Evolutionary conservation across 1,140 invertebrate genomes (phyloP).

Genomic region (Drosophila malerkotliana): DNA sequence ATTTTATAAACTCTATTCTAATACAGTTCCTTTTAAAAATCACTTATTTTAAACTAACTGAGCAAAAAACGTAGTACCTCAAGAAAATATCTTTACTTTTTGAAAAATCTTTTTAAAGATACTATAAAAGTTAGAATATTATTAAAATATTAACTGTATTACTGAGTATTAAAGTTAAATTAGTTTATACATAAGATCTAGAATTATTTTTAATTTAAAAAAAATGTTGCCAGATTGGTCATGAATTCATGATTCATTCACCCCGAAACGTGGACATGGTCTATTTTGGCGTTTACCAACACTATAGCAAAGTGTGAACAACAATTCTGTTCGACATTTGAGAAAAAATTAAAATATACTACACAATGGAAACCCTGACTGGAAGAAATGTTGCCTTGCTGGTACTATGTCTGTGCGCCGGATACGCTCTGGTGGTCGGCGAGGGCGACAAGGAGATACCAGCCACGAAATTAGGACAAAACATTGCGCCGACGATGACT

Average conservation of each 20-base stretch:
- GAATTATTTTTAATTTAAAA: too few species aligned
- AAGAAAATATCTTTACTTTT: too few species aligned
- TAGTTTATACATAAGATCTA: too few species aligned
- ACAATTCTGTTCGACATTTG: constrained; percentile 29
- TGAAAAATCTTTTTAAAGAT: too few species aligned
- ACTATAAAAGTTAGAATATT: too few species aligned
- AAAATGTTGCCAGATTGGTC: not conserved
- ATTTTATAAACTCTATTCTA: too few species aligned
- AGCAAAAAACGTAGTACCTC: too few species aligned
- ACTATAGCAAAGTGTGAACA: constrained; percentile 29
- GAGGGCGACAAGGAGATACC: constrained; percentile 85
- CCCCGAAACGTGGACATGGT: constrained; percentile 75
- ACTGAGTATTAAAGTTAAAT: too few species aligned
- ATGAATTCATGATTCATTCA: not conserved
- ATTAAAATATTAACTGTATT: too few species aligned
- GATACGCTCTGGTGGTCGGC: constrained; percentile 64
- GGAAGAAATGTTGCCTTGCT: constrained; percentile 61
- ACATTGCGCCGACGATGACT: constrained; percentile 89
- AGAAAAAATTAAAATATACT: constrained; percentile 20
- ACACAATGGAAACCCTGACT: constrained; percentile 50
- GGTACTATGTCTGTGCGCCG: constrained; percentile 62
- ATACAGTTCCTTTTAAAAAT: too few species aligned
- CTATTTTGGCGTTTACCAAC: constrained; percentile 11
- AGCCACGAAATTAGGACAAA: constrained; percentile 85
- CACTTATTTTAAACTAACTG: too few species aligned